Evolutionary conservation across 2,113 vertebrate species (phyloP), one percentile per base, ranked within the genome.

Genomic region (Hypomesus transpacificus): DNA sequence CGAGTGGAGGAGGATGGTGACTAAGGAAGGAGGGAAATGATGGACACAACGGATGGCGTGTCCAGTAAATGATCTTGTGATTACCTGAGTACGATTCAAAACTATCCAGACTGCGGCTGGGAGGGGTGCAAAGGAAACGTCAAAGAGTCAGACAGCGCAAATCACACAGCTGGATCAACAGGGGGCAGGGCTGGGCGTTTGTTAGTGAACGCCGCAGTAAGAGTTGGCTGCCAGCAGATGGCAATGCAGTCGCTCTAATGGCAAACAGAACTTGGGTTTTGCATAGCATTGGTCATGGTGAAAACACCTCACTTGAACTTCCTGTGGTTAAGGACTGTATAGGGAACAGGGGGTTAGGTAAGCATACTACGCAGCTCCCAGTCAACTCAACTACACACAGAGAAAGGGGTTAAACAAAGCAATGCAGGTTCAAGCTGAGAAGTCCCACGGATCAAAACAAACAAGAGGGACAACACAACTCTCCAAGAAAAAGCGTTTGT

Each of bases 31-130:
- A 26, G 76, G 84, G 68, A 59, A 17, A 31, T 64, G 67, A 72
- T 70, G 21, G 73, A 84, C 85, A 81, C 80, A 68, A 75, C 75
- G 78, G 60, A 82, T 76, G 69, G 58, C 68, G 31, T 17, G 79
- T 65, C 64, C 39, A 71, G 64, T 70, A 57, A 70, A 84, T 74
- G 75, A 75, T 20, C 39, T 46, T 46, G 39, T 66, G 3, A 81
- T 93, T 93, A 93, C 92, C 92, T 92, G 91, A 89, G 83, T 87
- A 90, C 68, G 91, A 89, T 76, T 92, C 91, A 91, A 92, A 93
- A 88, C 90, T 92, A 90, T 92, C 91, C 92, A 92, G 87, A 91
- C 91, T 92, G 89, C 83, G 89, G 89, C 91, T 92, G 82, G 18
- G 14, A 46, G 70, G 83, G 87, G 77, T 79, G 80, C 82, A 89